Evolutionary conservation across 2,797 vertebrate species (phyloP).

Genomic region (Tachyglossus aculeatus): DNA sequence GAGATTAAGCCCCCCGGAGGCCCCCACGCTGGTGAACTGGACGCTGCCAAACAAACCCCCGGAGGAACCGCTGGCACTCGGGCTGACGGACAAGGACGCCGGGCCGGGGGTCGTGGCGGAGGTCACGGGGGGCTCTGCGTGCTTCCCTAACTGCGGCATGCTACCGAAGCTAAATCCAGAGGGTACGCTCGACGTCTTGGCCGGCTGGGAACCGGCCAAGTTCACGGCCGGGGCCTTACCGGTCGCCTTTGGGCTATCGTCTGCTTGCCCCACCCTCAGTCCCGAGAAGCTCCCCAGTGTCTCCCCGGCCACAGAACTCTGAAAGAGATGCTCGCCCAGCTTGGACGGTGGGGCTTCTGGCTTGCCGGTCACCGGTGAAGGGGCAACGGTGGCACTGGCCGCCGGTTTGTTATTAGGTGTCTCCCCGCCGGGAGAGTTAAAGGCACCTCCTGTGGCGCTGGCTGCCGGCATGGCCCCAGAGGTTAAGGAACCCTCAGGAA

Average conservation of each 20-base stretch:
- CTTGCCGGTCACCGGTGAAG: constrained; percentile 61
- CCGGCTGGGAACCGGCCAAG: constrained; percentile 24
- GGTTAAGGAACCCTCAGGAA: constrained; percentile 73
- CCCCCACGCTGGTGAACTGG: constrained; percentile 24
- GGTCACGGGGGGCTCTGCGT: constrained; percentile 52
- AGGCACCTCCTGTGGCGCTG: constrained; percentile 19
- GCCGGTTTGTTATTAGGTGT: constrained; percentile 57
- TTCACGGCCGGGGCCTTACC: constrained; percentile 52
- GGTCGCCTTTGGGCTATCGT: constrained; percentile 76
- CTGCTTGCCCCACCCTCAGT: constrained; percentile 86
- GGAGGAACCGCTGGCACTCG: constrained; percentile 10
- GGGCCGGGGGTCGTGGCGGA: neutral
- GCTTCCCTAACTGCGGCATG: constrained; percentile 63
- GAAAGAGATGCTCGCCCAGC: constrained; percentile 66
- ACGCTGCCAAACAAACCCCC: constrained; percentile 52
- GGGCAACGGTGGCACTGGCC: constrained; percentile 45
- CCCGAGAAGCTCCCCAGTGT: constrained; percentile 92
- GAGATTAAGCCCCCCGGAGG: constrained; percentile 74
- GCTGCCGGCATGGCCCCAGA: constrained; percentile 67
- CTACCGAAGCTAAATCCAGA: constrained; percentile 73
- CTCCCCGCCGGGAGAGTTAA: constrained; percentile 46
- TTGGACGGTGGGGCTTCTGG: constrained; percentile 72
- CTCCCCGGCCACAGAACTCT: constrained; percentile 78
- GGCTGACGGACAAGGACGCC: neutral
- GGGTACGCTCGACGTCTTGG: constrained; percentile 50